Evolutionary conservation across 2,797 vertebrate species (phyloP).

Genomic region (Xenopus petersii): DNA sequence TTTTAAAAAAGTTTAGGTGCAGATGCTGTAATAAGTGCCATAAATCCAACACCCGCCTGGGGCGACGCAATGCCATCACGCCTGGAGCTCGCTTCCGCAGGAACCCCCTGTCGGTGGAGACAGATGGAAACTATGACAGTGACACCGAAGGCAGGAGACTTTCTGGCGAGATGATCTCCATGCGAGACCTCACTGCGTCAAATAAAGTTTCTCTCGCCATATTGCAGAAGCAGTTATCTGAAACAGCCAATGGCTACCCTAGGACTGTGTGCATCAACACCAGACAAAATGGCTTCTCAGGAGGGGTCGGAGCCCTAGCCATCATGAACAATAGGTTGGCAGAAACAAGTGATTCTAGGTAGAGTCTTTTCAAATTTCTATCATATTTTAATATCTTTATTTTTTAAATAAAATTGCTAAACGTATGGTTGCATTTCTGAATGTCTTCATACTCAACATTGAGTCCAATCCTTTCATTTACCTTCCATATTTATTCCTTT

Average conservation of each 20-base stretch:
- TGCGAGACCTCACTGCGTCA: slow-evolving; percentile 93
- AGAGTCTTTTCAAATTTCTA: slow-evolving; percentile 68
- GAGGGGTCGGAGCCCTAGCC: slow-evolving; percentile 90
- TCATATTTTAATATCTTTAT: slow-evolving; percentile 62
- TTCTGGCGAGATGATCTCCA: slow-evolving; percentile 98
- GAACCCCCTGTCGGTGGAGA: slow-evolving; percentile 52
- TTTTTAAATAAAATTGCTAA: slow-evolving; percentile 53
- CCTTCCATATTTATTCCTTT: neutral
- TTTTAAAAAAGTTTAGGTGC: slow-evolving; percentile 91
- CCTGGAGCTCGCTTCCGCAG: slow-evolving; percentile 82
- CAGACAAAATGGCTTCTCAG: slow-evolving; percentile 92
- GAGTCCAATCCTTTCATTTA: no score
- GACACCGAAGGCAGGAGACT: slow-evolving; percentile 90
- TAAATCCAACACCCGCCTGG: slow-evolving; percentile 79
- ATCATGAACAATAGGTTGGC: slow-evolving; percentile 99
- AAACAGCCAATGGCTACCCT: slow-evolving; percentile 93
- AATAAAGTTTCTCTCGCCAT: slow-evolving; percentile 95
- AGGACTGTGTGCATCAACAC: slow-evolving; percentile 87
- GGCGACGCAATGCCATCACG: slow-evolving; percentile 93
- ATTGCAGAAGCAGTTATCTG: slow-evolving; percentile 96
- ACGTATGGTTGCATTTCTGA: slow-evolving; percentile 27
- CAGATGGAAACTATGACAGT: slow-evolving; percentile 80
- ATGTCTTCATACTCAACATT: no score
- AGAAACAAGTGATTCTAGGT: slow-evolving; percentile 97
- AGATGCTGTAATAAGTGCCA: slow-evolving; percentile 89